phyloP scores from a whole-genome alignment of 2,113 vertebrate genomes.

The Forbesichthys agassizii region DNA sequence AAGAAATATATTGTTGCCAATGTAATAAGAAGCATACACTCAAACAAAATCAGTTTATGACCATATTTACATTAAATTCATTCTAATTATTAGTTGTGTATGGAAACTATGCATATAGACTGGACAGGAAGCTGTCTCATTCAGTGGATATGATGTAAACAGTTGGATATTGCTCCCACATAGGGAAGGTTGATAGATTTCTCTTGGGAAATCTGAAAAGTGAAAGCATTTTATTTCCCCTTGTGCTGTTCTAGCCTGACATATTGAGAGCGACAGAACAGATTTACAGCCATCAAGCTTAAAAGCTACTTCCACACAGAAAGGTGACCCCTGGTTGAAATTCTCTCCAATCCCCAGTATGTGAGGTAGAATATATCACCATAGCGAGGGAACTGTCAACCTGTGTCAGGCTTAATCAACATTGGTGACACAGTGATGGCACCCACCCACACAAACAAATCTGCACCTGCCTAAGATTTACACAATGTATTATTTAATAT shows the following conservation, averaged over 20 bases:
- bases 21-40: too few species aligned
- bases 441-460: slow-evolving; percentile 47
- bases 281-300: slow-evolving; percentile 56
- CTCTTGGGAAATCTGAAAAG: slow-evolving; percentile 3
- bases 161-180: neutral
- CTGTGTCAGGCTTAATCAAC: slow-evolving; percentile 73
- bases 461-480: slow-evolving; percentile 52
- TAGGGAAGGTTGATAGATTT: neutral
- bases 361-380: slow-evolving; percentile 71
- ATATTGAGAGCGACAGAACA: slow-evolving; percentile 59
- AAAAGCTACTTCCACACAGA: slow-evolving; percentile 61
- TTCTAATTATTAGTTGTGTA: too few species aligned
- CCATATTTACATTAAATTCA: too few species aligned
- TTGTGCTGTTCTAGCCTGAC: slow-evolving; percentile 25
- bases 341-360: slow-evolving; percentile 68
- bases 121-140: neutral
- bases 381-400: slow-evolving; percentile 64
- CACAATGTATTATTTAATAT: slow-evolving; percentile 50
- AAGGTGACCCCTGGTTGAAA: slow-evolving; percentile 66
- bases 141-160: neutral
- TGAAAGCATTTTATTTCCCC: neutral
- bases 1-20: too few species aligned
- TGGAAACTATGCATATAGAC: too few species aligned
- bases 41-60: too few species aligned
- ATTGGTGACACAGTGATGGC: slow-evolving; percentile 51